Evolutionary conservation across 1,140 invertebrate species (phyloP).

Genomic region (Drosophila obscura): DNA sequence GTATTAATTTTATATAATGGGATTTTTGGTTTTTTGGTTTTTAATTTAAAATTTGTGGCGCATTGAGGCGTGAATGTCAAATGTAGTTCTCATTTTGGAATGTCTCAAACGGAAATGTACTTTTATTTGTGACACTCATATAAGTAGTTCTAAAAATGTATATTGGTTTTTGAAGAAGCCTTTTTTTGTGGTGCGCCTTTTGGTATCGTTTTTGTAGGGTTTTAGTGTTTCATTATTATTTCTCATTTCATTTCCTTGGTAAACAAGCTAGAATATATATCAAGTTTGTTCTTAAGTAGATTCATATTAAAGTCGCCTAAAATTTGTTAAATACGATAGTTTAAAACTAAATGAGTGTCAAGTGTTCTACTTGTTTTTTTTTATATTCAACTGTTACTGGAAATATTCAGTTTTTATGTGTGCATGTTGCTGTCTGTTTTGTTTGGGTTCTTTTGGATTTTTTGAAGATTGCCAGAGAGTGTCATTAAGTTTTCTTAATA

Average conservation of each 20-base stretch:
- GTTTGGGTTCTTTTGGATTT: slow-evolving; percentile 3
- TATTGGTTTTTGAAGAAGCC: slow-evolving; percentile 36
- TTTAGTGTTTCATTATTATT: slow-evolving; percentile 21
- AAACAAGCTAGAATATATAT: slow-evolving; percentile 76
- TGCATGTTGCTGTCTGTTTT: slow-evolving; percentile 34
- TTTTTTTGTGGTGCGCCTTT: slow-evolving; percentile 33
- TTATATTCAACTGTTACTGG: slow-evolving; percentile 48
- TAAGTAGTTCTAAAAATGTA: slow-evolving; percentile 46
- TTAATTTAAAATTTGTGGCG: slow-evolving; percentile 50
- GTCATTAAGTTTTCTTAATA: slow-evolving; percentile 30
- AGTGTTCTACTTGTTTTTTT: slow-evolving; percentile 41
- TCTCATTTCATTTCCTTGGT: slow-evolving; percentile 55
- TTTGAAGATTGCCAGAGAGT: slow-evolving; percentile 21
- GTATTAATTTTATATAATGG: slow-evolving; percentile 12
- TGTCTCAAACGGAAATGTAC: slow-evolving; percentile 40
- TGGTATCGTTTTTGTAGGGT: slow-evolving; percentile 12
- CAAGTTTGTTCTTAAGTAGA: slow-evolving; percentile 63
- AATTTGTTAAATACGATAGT: slow-evolving; percentile 67
- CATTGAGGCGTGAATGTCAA: slow-evolving; percentile 50
- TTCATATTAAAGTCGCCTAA: slow-evolving; percentile 76
- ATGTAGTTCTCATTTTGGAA: slow-evolving; percentile 25
- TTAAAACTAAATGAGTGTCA: slow-evolving; percentile 74
- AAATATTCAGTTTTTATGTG: slow-evolving; percentile 37
- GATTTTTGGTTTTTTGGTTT: slow-evolving; percentile 28
- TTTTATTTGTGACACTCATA: slow-evolving; percentile 34